Base-by-base conservation (phyloP, 2,888 invertebrate species). In the Diaphora mendica region DNA sequence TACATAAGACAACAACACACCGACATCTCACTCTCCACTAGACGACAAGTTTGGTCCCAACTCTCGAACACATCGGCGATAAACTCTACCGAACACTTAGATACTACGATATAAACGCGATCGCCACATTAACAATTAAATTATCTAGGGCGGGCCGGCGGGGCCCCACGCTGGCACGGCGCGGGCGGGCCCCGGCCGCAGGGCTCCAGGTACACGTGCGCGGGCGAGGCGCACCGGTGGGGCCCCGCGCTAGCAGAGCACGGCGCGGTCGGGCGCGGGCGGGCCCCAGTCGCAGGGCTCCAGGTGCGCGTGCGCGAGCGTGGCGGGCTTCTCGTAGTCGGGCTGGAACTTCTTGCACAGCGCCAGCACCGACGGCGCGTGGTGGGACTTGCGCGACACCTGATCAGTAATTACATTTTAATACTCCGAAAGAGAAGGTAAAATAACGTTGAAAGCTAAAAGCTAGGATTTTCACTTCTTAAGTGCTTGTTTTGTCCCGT, bases 351-450 rank as follows among this genome's bases (percentile, higher is more conserved):
- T 95, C 92, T 96, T 95, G 92, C 96, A 96, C 70, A 95, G 92
- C 86, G 95, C 95, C 71, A 95, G 91, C 85, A 96, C 95, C 5
- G 96, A 95, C 20, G 96, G 95, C 86, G 96, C 95, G 87, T 96
- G 96, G 81, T 96, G 96, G 55, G 96, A 96, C 86, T 97, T 96
- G 87, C 97, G 96, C 78, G 96, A 96, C 78, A 95, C 95, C 95
- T 95, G 91, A 13, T 4, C 17, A 20, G 7, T 0, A n/a, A n/a
- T n/a, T n/a, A n/a, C n/a, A n/a, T n/a, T 51, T 44, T 15, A 3
- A 59, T 59, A 59, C 59, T 59, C 5, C 20, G 0, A 11, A 26
- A 59, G 13, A 13, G 15, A 26, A 13, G 26, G n/a, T 1, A 15
- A 15, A 26, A 26, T 15, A 26, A 26, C 11, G 15, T 15, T 26